These are phyloP conservation scores for Uria lomvia DNA, from an alignment of 2,113 vertebrate genomes.

Conservation along the genomic window DNA sequence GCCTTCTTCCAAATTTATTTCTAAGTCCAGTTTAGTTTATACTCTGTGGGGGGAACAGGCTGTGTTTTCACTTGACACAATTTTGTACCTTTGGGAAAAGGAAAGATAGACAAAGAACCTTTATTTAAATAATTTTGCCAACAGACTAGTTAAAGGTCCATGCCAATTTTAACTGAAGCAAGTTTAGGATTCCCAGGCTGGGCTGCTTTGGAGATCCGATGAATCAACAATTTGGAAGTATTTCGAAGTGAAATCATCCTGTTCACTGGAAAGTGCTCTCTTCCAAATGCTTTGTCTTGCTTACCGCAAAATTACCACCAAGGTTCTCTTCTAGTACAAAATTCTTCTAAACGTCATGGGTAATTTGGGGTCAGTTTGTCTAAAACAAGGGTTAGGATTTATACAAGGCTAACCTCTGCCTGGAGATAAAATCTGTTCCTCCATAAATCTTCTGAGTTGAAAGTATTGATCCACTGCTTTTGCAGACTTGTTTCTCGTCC, in stretches of 20 bases:
- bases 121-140: background rate
- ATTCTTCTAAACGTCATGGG: background rate
- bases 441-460: background rate
- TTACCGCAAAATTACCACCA: background rate
- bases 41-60: background rate
- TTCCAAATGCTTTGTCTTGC: background rate
- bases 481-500: background rate
- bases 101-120: background rate
- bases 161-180: background rate
- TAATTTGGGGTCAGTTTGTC: conserved; percentile 5
- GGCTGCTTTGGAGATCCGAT: background rate
- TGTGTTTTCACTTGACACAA: background rate
- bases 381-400: conserved; percentile 6
- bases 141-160: background rate
- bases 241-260: background rate
- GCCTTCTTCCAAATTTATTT: background rate
- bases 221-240: background rate
- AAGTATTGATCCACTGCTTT: conserved; percentile 1
- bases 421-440: conserved; percentile 14
- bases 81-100: background rate
- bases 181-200: background rate
- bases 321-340: background rate
- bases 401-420: background rate
- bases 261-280: background rate
- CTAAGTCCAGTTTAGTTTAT: background rate